Evolutionary conservation across 2,113 vertebrate species (phyloP), one percentile per base, ranked within the genome.

Genomic region (Varanus komodoensis): DNA sequence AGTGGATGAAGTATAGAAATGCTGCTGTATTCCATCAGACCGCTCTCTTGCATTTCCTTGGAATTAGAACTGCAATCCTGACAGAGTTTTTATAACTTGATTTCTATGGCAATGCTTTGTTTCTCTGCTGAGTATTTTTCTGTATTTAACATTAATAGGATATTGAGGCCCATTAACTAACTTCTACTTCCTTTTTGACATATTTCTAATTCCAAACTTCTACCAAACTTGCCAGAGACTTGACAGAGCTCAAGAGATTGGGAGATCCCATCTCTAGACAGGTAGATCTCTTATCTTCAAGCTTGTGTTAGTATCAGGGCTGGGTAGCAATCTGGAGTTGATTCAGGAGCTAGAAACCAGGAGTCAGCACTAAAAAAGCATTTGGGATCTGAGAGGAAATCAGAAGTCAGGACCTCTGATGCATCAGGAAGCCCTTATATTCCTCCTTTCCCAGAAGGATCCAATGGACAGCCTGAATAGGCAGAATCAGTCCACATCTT

Each of bases 61-160:
- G 52, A 23, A 57, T 17, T 25, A 57, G 6, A 75, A 57, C 48
- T 34, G 19, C 9, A 86, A 57, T 86, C 11, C 29, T 74, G 15
- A 25, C 74, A 74, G 32, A 1, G 5, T n/a, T 85, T 74, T 54
- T 19, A 2, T 34, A 8, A 8, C 27, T 57, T 92, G 84, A 93
- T 95, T 93, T 95, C 95, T 93, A 81, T 92, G 92, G 90, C 95
- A 91, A 97, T 96, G 95, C 86, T 92, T 95, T 95, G 94, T 92
- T 93, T 93, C 95, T 86, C 88, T 61, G 34, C 94, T 90, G 91
- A 96, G 88, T 91, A 92, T 91, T 57, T 0, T 93, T 80, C 80
- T 94, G 94, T 92, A 94, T 96, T 96, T 90, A 95, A 91, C 92
- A 94, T 1, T 19, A 38, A 25, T 32, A 83, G 8, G 17, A 50